Percentiles rank a stretch among this genome's conserved stretches.
Conservation (phyloP, 2,797 vertebrate genomes). For the Acrossocheilus wenchowensis region DNA sequence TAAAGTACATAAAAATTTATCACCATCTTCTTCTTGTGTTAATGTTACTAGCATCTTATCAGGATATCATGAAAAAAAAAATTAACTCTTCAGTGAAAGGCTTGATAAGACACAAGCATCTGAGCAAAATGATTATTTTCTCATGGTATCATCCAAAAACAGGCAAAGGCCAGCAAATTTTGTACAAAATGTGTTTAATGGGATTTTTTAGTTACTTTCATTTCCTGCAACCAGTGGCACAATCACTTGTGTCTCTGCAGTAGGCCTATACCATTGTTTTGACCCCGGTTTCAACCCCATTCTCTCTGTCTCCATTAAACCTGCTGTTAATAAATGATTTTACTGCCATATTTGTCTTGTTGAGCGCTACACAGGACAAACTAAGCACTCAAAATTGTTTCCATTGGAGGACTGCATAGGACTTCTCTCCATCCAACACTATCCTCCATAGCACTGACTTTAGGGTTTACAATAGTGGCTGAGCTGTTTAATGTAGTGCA, state of each 20-base stretch:
- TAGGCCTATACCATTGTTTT: background rate
- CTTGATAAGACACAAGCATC: background rate
- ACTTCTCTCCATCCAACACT: slow-evolving; percentile 34
- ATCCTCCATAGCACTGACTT: slow-evolving; percentile 48
- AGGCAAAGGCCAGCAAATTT: background rate
- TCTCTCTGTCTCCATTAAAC: slow-evolving; percentile 26
- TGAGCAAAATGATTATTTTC: background rate
- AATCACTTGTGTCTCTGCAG: background rate
- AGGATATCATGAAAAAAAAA: background rate
- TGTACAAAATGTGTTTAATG: background rate
- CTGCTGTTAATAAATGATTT: slow-evolving; percentile 45
- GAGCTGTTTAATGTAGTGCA: slow-evolving; percentile 60
- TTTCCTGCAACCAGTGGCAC: background rate
- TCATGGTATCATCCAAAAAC: background rate
- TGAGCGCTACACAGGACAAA: slow-evolving; percentile 19
- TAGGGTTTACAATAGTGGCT: slow-evolving; percentile 58
- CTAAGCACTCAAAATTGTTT: slow-evolving; percentile 51
- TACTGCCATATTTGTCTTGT: slow-evolving; percentile 29
- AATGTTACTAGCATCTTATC: background rate
- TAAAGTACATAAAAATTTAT: background rate
- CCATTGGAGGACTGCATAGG: slow-evolving; percentile 29
- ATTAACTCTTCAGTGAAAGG: background rate
- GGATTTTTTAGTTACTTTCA: background rate
- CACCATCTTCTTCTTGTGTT: background rate
- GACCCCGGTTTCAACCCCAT: slow-evolving; percentile 14